Conservation (phyloP, 2,113 vertebrate genomes). For the Paradisaea rubra region DNA sequence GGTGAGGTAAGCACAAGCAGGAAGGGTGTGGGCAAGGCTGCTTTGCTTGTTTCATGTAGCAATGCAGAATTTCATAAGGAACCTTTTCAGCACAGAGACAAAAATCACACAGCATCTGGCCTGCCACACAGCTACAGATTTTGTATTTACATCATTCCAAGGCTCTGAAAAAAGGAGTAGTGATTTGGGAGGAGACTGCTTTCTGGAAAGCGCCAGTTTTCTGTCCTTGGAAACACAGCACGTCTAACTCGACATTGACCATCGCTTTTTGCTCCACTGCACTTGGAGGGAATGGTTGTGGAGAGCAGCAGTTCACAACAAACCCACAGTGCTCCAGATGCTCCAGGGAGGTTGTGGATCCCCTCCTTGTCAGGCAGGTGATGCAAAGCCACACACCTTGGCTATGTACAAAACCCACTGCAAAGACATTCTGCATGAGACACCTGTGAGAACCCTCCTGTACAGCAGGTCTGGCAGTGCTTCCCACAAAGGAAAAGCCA, state of each 20-base stretch:
- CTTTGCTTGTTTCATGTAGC: background rate
- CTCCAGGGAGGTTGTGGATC: background rate
- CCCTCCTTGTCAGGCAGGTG: background rate
- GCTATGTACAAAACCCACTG: background rate
- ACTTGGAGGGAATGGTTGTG: background rate
- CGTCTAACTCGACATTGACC: accelerated
- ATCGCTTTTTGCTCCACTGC: accelerated
- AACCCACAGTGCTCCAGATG: background rate
- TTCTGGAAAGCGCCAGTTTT: background rate
- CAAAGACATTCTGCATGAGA: background rate
- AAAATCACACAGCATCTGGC: background rate
- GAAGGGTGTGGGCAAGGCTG: background rate
- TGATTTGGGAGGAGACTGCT: background rate
- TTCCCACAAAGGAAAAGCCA: background rate
- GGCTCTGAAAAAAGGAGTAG: background rate
- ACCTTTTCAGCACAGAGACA: background rate
- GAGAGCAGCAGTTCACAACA: background rate
- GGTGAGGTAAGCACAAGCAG: background rate
- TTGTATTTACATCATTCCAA: background rate
- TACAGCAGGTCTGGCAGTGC: background rate
- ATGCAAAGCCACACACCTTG: background rate
- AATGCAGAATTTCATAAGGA: background rate
- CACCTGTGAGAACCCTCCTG: accelerated
- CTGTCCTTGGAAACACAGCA: accelerated
- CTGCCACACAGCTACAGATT: background rate